phyloP scores from a whole-genome alignment of 2,888 invertebrate genomes.

The Noctua pronuba region DNA sequence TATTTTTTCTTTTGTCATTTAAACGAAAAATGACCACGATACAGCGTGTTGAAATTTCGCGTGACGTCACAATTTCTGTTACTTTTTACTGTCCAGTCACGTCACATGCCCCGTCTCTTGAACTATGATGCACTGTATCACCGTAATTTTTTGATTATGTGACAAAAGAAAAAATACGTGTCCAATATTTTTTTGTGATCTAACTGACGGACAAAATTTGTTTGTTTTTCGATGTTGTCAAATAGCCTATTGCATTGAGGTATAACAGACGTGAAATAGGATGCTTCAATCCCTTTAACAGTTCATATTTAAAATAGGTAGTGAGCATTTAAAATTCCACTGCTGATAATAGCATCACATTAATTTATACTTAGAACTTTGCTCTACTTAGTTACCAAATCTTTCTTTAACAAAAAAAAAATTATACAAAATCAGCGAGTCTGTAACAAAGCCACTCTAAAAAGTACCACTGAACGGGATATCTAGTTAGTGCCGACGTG shows the following conservation, averaged over 20 bases:
- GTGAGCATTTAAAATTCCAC: background rate
- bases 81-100: too few relatives aligned
- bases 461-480: slow-evolving; percentile 37
- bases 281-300: background rate
- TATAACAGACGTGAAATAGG: background rate
- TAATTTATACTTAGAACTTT: background rate
- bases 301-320: background rate
- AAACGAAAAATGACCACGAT: too few relatives aligned
- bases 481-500: slow-evolving; percentile 37
- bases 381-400: background rate
- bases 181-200: too few relatives aligned
- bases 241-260: slow-evolving; percentile 76
- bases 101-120: too few relatives aligned
- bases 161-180: too few relatives aligned
- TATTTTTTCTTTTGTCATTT: too few relatives aligned
- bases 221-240: too few relatives aligned
- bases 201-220: too few relatives aligned
- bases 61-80: too few relatives aligned
- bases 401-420: background rate
- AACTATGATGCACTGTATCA: too few relatives aligned
- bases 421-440: slow-evolving; percentile 15
- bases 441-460: slow-evolving; percentile 23
- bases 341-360: background rate
- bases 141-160: too few relatives aligned
- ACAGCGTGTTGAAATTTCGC: too few relatives aligned